phyloP scores from a whole-genome alignment of 1,140 invertebrate genomes.

The Zeugodacus cucurbitae region DNA sequence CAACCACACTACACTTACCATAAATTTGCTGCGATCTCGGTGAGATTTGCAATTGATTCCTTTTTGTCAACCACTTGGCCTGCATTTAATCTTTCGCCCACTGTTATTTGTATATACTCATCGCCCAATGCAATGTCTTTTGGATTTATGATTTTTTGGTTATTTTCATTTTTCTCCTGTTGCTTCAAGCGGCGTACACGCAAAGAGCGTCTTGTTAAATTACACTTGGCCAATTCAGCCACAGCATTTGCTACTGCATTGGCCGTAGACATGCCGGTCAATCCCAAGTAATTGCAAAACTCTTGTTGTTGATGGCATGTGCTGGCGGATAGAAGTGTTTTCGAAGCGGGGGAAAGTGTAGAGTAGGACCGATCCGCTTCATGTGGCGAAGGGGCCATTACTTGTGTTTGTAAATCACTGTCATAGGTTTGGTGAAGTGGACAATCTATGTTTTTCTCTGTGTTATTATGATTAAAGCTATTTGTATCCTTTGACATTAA shows the following conservation, averaged over 20 bases:
- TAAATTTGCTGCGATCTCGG: background rate
- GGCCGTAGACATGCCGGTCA: slow-evolving; percentile 57
- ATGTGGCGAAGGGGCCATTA: background rate
- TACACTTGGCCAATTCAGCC: slow-evolving; percentile 58
- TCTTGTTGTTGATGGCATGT: slow-evolving; percentile 57
- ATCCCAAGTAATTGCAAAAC: slow-evolving; percentile 61
- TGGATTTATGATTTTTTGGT: background rate
- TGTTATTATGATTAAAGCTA: background rate
- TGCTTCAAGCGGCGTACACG: slow-evolving; percentile 56
- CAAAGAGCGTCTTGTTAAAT: slow-evolving; percentile 54
- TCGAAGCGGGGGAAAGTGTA: background rate
- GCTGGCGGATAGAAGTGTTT: background rate
- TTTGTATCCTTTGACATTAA: background rate
- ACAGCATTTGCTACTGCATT: slow-evolving; percentile 58
- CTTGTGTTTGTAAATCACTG: background rate
- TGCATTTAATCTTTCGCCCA: background rate
- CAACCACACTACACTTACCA: background rate
- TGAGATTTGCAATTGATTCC: background rate
- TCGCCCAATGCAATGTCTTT: background rate
- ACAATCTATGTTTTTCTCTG: background rate
- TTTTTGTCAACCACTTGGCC: background rate
- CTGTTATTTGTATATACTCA: background rate
- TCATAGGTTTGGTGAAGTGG: background rate
- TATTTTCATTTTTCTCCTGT: slow-evolving; percentile 46
- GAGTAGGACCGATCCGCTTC: background rate